Percentiles rank a stretch among this genome's conserved stretches.
These are phyloP conservation scores for Ptychochromis oligacanthus DNA, from an alignment of 2,113 vertebrate genomes.

Conservation along the genomic window DNA sequence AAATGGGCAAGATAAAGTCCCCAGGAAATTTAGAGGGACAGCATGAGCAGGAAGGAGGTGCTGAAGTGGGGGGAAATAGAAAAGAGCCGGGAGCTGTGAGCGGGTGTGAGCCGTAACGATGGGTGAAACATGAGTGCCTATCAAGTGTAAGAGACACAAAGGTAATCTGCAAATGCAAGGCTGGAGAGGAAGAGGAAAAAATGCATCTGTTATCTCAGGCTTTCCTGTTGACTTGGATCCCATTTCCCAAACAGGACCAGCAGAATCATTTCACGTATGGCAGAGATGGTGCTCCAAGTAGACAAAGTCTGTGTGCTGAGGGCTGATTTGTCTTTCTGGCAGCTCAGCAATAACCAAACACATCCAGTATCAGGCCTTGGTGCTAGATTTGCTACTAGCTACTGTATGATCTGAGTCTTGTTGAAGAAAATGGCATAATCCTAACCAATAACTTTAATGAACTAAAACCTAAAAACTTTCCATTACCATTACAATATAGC, in stretches of 20 bases:
- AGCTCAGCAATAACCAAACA: slow-evolving; percentile 50
- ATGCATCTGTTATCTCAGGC: slow-evolving; percentile 45
- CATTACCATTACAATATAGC: neutral
- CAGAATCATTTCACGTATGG: slow-evolving; percentile 55
- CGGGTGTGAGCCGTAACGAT: neutral
- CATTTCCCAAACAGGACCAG: slow-evolving; percentile 37
- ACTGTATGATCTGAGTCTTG: neutral
- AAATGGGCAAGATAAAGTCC: slow-evolving; percentile 67
- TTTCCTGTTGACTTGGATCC: slow-evolving; percentile 49
- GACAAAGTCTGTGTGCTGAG: slow-evolving; percentile 37
- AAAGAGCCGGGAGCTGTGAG: neutral
- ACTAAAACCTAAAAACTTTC: neutral
- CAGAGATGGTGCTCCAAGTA: slow-evolving; percentile 45
- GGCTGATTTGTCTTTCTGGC: slow-evolving; percentile 60
- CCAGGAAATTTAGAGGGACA: slow-evolving; percentile 54
- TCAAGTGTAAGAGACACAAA: slow-evolving; percentile 39
- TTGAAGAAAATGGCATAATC: neutral
- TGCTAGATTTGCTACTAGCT: neutral
- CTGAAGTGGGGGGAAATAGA: neutral
- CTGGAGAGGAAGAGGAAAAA: neutral
- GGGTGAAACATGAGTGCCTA: slow-evolving; percentile 30
- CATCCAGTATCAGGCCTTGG: slow-evolving; percentile 18
- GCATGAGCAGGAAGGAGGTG: slow-evolving; percentile 17
- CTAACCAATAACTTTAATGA: neutral
- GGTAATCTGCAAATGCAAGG: slow-evolving; percentile 36